Evolutionary conservation across 2,888 invertebrate genomes (phyloP), one percentile per base, ranked within the genome.

Genomic region (Orthosia gracilis): DNA sequence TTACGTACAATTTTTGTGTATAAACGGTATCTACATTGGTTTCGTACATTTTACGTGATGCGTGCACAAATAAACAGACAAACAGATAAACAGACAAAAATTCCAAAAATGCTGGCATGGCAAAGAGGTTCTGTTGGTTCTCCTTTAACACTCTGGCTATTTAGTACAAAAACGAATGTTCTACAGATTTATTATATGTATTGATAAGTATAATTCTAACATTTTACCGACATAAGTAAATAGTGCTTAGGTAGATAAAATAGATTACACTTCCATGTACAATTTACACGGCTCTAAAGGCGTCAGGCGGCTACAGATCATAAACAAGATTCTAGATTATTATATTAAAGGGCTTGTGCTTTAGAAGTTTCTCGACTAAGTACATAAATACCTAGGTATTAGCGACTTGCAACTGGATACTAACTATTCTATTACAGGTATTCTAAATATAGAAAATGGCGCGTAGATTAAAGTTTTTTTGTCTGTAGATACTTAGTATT

Each of bases 391-490:
- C 13, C 2, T 23, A 72, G 0, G 12, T 40, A 52, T 31, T 21
- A 5, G 11, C 11, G 17, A 12, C 18, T 45, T 50, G 50, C 21
- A 66, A 45, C 26, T 50, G 18, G 50, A 17, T 17, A 58, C 21
- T 21, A 65, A 76, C n/a, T 31, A 54, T 54, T 18, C n/a, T 45
- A 54, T 54, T 18, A 70, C 75, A 61, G 52, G 71, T 61, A 54
- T 78, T 70, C 52, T 75, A 70, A 70, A 61, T 70, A 75, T 77
- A 78, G 69, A 78, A 78, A 17, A 68, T 49, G 31, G 23, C 47
- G 40, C n/a, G 40, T 69, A 21, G 18, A 67, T 45, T 23, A 17
- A 18, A 31, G 21, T 45, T 45, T 58, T 58, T n/a, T 15, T 26
- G 21, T 2, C 18, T 21, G n/a, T 57, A n/a, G 13, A 0, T 18